Percentiles rank a stretch among this genome's conserved stretches.
Evolutionary conservation across 2,797 vertebrate genomes (phyloP).

Genomic region (Leptatherina wallacei): DNA sequence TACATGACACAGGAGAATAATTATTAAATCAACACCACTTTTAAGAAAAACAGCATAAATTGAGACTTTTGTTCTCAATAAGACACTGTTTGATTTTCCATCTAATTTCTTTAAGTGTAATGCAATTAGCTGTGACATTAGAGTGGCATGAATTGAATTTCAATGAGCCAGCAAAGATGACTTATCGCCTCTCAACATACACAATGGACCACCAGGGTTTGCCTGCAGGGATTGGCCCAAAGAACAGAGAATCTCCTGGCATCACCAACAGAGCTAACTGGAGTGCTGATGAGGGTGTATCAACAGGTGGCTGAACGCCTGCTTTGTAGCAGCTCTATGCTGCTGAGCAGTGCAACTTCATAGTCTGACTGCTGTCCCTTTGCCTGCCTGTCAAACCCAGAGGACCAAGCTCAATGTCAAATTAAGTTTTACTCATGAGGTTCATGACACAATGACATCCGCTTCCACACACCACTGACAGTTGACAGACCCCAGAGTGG

Average conservation of each 20-base stretch:
- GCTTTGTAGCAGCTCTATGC: constrained; percentile 33
- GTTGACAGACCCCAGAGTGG: constrained; percentile 28
- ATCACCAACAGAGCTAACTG: constrained; percentile 22
- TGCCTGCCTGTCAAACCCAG: constrained; percentile 44
- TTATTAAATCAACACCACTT: background rate
- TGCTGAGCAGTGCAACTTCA: constrained; percentile 40
- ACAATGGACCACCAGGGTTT: constrained; percentile 19
- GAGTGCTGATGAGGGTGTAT: constrained; percentile 45
- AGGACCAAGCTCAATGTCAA: constrained; percentile 56
- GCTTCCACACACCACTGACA: constrained; percentile 30
- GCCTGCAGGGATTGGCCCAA: constrained; percentile 43
- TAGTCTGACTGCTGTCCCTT: constrained; percentile 47
- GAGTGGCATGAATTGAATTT: constrained; percentile 26
- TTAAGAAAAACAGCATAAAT: background rate
- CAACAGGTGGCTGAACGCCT: constrained; percentile 62
- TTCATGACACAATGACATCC: constrained; percentile 33
- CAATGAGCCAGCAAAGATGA: constrained; percentile 25
- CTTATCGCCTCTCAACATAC: constrained; percentile 31
- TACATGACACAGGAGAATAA: background rate
- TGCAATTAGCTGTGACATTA: constrained; percentile 8
- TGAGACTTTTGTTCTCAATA: constrained; percentile 12
- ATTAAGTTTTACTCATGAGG: constrained; percentile 46
- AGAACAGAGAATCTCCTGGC: constrained; percentile 48
- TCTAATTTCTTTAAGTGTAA: constrained; percentile 8
- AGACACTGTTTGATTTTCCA: background rate